Base-by-base conservation (phyloP, 2,797 vertebrate species). In the Saxicola maurus region DNA sequence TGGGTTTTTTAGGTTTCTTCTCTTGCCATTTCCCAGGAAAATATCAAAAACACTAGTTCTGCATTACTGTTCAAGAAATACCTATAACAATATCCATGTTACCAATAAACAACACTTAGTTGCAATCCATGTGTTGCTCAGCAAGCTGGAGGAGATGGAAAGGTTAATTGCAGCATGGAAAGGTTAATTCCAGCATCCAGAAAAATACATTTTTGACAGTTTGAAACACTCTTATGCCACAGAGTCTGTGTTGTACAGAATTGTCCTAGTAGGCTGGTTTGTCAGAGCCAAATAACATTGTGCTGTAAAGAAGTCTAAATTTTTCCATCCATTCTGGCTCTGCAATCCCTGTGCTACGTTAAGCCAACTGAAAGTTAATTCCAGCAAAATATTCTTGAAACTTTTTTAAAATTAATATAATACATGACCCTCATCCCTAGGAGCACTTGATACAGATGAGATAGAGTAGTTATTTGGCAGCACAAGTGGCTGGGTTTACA, bases 171-270 rank as follows among this genome's bases (percentile, higher is more conserved):
- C 65, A 77, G 30, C 33, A 11, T 53, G 23, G 45, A 38, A 69
- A 51, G 14, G 23, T 65, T 61, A 61, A 56, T 79, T 35, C n/a
- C 65, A 80, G 30, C 37, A 16, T 51, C 24, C 35, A 45, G 48
- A 73, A 90, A 67, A 80, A 68, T 72, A 30, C 6, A 7, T 33
- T 51, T 30, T 60, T 62, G 43, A 28, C 43, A 30, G 2, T 38
- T 11, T 78, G 20, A 30, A 46, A 20, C 0, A 3, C 9, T 57
- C 7, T 43, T 56, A 17, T 0, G 14, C 30, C 1, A 2, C 3
- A 2, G 38, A 78, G 21, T 77, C 27, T 43, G 24, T 35, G 10
- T 20, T n/a, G 13, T 53, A 33, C 19, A 37, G 10, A 73, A 15
- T 51, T 55, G 21, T 46, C 31, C 35, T 42, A 11, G 35, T 25